Evolutionary conservation across 2,797 vertebrate species (phyloP).

Genomic region (Diceros bicornis): DNA sequence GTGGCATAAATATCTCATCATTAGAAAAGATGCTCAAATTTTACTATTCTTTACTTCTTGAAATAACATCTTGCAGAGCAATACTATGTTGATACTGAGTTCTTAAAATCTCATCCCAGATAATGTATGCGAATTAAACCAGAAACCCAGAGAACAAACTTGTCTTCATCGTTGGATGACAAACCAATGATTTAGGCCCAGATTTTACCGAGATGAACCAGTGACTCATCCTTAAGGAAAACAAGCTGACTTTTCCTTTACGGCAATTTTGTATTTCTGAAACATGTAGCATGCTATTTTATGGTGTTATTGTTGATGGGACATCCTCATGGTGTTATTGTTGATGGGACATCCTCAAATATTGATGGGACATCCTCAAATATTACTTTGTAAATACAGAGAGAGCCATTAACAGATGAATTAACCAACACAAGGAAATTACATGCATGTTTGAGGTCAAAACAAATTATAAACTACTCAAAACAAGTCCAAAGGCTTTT

Average conservation of each 20-base stretch:
- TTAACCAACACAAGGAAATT: background rate
- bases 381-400: background rate
- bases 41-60: background rate
- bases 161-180: background rate
- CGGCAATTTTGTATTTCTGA: background rate
- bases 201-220: background rate
- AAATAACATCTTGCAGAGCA: background rate
- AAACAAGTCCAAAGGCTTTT: constrained; percentile 19
- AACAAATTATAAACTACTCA: background rate
- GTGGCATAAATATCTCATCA: background rate
- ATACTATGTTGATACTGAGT: background rate
- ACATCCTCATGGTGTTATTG: background rate
- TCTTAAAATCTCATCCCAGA: background rate
- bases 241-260: background rate
- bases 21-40: background rate
- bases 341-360: background rate
- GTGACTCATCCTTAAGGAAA: background rate
- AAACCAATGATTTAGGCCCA: constrained; percentile 38
- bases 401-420: background rate
- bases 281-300: background rate
- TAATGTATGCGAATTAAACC: constrained; percentile 7
- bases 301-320: background rate
- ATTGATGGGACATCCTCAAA: background rate
- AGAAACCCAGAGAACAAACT: background rate
- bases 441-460: background rate